Percentiles rank a stretch among this genome's conserved stretches.
Evolutionary conservation across 2,113 vertebrate genomes (phyloP).

Genomic region (Clarias batrachus): DNA sequence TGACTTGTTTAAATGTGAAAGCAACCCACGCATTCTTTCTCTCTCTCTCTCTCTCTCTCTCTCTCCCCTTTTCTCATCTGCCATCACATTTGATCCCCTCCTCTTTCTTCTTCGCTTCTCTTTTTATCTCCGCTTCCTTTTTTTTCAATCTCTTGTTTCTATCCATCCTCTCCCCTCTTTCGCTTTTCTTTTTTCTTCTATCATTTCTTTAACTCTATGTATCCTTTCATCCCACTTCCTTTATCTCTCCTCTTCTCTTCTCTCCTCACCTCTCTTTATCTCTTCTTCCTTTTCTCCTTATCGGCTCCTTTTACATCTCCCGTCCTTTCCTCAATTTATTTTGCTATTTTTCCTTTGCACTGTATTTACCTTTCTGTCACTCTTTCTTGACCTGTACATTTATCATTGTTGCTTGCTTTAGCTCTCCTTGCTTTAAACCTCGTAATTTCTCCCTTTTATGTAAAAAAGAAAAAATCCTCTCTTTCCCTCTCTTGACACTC

Average conservation of each 20-base stretch:
- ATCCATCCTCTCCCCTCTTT: not conserved
- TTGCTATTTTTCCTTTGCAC: not conserved
- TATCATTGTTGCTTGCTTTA: not conserved
- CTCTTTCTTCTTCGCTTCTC: not conserved
- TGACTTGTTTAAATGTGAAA: constrained; percentile 22
- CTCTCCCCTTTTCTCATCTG: not conserved
- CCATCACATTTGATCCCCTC: not conserved
- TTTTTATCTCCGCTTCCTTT: not conserved
- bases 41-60: constrained; percentile 7
- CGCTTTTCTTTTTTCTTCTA: not conserved
- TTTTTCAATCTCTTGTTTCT: not conserved
- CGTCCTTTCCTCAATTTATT: not conserved
- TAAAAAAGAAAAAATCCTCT: not conserved
- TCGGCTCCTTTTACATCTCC: not conserved
- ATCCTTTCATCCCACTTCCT: not conserved
- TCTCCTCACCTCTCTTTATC: not conserved
- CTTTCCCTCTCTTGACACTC: not conserved
- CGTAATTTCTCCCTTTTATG: too few species aligned
- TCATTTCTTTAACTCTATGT: not conserved
- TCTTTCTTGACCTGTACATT: not conserved
- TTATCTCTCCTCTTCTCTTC: not conserved
- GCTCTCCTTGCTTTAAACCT: not conserved
- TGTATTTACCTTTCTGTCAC: not conserved
- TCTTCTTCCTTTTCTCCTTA: not conserved
- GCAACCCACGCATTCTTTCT: not conserved